A percentile compares a stretch with the other conserved stretches of the same genome.
Evolutionary conservation across 2,888 invertebrate genomes (phyloP).

Genomic region (Amphipyra berbera): DNA sequence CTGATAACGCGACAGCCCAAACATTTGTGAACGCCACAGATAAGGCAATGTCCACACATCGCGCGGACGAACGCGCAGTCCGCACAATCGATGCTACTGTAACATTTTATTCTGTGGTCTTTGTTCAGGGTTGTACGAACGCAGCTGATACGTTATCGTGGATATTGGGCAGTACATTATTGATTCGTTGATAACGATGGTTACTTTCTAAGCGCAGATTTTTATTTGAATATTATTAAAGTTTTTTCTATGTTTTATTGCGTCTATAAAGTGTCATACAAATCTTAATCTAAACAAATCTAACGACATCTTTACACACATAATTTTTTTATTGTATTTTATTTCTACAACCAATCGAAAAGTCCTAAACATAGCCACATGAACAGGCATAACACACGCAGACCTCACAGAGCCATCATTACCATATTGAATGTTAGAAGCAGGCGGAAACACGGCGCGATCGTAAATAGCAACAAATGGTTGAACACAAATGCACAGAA

Average conservation of each 20-base stretch:
- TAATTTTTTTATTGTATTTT: neutral
- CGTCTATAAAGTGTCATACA: constrained; percentile 23
- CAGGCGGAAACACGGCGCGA: constrained; percentile 69
- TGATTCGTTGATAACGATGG: constrained; percentile 82
- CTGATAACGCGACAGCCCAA: constrained; percentile 65
- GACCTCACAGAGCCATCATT: constrained; percentile 59
- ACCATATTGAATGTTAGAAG: constrained; percentile 59
- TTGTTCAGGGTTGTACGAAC: constrained; percentile 70
- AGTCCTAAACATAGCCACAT: constrained; percentile 15
- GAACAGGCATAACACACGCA: constrained; percentile 18
- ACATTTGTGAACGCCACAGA: constrained; percentile 70
- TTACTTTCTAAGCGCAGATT: constrained; percentile 81
- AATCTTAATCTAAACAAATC: constrained; percentile 39
- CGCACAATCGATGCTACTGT: constrained; percentile 65
- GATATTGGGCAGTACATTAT: constrained; percentile 82
- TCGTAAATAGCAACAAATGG: constrained; percentile 74
- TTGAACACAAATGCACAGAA: constrained; percentile 73
- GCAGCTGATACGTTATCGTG: constrained; percentile 75
- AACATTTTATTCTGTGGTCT: constrained; percentile 71
- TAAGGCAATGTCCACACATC: constrained; percentile 58
- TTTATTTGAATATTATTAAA: constrained; percentile 67
- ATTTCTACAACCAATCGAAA: constrained; percentile 1
- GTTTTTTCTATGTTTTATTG: constrained; percentile 52
- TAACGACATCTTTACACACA: constrained; percentile 16
- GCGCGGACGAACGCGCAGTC: constrained; percentile 41